phyloP scores from a whole-genome alignment of 1,140 invertebrate genomes.

The Aphelinus atriplicis region DNA sequence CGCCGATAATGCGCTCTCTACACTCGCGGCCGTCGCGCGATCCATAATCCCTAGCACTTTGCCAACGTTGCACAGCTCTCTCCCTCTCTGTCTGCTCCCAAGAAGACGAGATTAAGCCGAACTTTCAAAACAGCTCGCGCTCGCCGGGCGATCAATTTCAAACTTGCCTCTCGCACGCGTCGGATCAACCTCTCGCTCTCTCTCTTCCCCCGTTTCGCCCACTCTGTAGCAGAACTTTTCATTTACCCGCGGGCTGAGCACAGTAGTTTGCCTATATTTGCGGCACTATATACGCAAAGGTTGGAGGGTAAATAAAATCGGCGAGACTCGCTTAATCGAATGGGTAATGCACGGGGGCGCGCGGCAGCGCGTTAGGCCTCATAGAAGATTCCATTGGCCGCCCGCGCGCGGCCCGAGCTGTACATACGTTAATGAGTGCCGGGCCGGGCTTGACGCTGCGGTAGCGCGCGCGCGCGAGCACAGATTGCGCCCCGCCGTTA shows the following conservation, averaged over 20 bases:
- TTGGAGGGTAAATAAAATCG: neutral
- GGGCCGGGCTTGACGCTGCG: neutral
- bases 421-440: conserved; percentile 1
- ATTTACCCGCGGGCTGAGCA: too few relatives aligned
- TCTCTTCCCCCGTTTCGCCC: too few relatives aligned
- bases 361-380: neutral
- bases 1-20: neutral
- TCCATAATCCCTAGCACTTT: conserved; percentile 33
- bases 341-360: too few relatives aligned
- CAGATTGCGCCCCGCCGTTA: neutral
- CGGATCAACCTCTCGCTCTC: too few relatives aligned
- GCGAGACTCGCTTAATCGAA: too few relatives aligned
- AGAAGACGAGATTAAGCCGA: conserved; percentile 25
- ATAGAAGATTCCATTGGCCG: neutral
- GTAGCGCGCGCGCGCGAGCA: neutral
- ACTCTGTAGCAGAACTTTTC: too few relatives aligned
- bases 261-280: too few relatives aligned
- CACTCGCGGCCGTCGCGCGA: neutral
- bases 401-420: neutral
- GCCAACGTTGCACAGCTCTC: conserved; percentile 20
- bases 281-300: neutral
- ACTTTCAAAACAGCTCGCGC: conserved; percentile 32
- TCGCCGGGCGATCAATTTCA: conserved; percentile 30
- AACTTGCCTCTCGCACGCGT: neutral
- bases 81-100: neutral